Evolutionary conservation across 2,113 vertebrate species (phyloP), one percentile per base, ranked within the genome.

Genomic region (Fregata magnificens): DNA sequence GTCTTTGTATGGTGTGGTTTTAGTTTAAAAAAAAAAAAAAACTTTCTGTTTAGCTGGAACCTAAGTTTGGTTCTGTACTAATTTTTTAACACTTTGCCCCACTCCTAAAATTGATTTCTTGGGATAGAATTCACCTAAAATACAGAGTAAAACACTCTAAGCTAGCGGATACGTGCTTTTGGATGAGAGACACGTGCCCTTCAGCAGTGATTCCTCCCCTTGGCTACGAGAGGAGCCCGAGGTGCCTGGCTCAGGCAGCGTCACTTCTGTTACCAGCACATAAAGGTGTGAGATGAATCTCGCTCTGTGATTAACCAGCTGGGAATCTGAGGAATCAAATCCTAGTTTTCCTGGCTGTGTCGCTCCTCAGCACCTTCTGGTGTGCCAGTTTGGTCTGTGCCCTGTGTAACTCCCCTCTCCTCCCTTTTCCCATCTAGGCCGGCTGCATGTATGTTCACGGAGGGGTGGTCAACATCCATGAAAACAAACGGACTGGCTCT

Each of bases 381-480:
- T 17, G 14, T 15, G 14, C 11, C 19, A 5, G 5, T 14, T 47
- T 2, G 7, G 13, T 40, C 42, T 7, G 6, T 7, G 10, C 32
- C 36, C 28, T 1, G 0, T 2, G 3, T 85, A 66, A 92, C 40
- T 50, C 20, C 63, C 24, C 7, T 58, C 44, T 94, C 49, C 32
- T 28, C 83, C 42, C 29, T 74, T 7, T 73, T 86, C 89, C 72
- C 49, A 11, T 59, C 7, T 38, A 99, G 99, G 99, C 99, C 2
- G 99, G 99, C 96, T 99, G 99, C 95, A 99, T 99, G 99, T 99
- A 99, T 52, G 99, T 99, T 76, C 99, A 99, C 3, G 99, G 99
- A 52, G 99, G 99, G 8, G 99, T 99, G 86, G 99, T 99, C 86
- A 99, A 99, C 98, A 99, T 99, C 98, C 99, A 99, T 0, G 99